Conservation (phyloP, 2,888 invertebrate species). For the Kuschelorhynchus macadamiae region DNA sequence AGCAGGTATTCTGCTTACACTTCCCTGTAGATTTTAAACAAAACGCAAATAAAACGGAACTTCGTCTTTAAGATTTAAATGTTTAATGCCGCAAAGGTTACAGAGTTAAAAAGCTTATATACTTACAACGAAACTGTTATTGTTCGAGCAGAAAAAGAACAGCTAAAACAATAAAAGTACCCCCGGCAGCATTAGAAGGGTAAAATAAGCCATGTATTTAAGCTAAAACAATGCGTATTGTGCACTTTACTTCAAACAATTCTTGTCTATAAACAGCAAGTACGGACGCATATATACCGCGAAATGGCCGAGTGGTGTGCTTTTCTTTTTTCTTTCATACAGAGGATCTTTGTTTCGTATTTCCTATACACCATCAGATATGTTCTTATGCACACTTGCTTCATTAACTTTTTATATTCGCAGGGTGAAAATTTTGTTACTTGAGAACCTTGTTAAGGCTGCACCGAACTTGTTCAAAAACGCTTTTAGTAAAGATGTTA, state of each 20-base stretch:
- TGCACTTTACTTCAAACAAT: constrained; percentile 60
- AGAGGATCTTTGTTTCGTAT: constrained; percentile 43
- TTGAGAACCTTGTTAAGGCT: constrained; percentile 41
- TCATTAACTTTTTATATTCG: constrained; percentile 47
- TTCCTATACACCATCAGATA: constrained; percentile 46
- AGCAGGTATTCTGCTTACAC: too few relatives aligned
- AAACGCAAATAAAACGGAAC: too few relatives aligned
- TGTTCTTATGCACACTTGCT: constrained; percentile 43
- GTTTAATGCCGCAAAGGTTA: too few relatives aligned
- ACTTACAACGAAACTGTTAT: too few relatives aligned
- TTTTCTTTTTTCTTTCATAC: constrained; percentile 52
- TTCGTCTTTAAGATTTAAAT: too few relatives aligned
- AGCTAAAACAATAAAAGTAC: constrained; percentile 50
- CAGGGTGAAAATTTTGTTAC: constrained; percentile 48
- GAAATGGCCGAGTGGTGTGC: constrained; percentile 61
- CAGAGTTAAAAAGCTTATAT: too few relatives aligned
- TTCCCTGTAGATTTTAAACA: too few relatives aligned
- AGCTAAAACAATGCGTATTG: constrained; percentile 61
- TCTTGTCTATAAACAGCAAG: constrained; percentile 60
- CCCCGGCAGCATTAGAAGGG: constrained; percentile 48
- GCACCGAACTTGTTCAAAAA: constrained; percentile 34
- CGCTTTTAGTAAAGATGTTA: constrained; percentile 32
- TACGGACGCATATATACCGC: constrained; percentile 61
- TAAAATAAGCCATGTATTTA: constrained; percentile 50
- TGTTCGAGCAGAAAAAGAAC: constrained; percentile 45